These are phyloP conservation scores for Callaeas wilsoni DNA, from an alignment of 2,113 vertebrate species.

Conservation along the genomic window DNA sequence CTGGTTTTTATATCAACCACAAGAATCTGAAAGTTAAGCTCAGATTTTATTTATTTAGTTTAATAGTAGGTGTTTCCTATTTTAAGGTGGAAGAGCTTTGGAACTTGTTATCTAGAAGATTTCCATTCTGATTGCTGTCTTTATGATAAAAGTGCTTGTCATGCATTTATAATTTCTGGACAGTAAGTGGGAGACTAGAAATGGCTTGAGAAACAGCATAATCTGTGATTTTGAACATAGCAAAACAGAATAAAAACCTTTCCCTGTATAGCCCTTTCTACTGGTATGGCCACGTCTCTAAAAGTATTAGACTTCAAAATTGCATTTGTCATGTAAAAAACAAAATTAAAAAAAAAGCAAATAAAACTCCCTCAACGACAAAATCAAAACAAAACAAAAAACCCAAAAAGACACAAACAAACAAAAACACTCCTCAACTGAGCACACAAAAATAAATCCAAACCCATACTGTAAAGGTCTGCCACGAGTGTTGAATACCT, in stretches of 20 bases:
- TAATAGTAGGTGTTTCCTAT: rapidly evolving
- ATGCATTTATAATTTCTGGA: not conserved
- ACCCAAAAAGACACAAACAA: rapidly evolving
- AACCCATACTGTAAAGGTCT: rapidly evolving
- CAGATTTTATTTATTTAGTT: not conserved
- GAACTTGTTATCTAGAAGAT: not conserved
- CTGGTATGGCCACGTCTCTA: rapidly evolving
- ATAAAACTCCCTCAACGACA: not conserved
- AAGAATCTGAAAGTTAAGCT: not conserved
- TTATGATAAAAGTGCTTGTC: not conserved
- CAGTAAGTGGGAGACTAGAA: not conserved
- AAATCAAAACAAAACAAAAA: not conserved
- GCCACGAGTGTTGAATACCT: not conserved
- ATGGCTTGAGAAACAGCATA: not conserved
- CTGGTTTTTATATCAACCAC: not conserved
- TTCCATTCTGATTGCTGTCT: not conserved
- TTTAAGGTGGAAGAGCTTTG: not conserved
- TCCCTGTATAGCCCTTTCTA: rapidly evolving
- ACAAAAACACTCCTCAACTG: rapidly evolving
- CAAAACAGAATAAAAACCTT: not conserved
- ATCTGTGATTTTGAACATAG: not conserved
- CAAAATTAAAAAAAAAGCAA: not conserved
- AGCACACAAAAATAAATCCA: not conserved
- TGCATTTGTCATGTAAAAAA: not conserved
- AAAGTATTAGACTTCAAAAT: not conserved